Evolutionary conservation across 2,113 vertebrate genomes (phyloP).

Genomic region (Phylloscopus trochilus): DNA sequence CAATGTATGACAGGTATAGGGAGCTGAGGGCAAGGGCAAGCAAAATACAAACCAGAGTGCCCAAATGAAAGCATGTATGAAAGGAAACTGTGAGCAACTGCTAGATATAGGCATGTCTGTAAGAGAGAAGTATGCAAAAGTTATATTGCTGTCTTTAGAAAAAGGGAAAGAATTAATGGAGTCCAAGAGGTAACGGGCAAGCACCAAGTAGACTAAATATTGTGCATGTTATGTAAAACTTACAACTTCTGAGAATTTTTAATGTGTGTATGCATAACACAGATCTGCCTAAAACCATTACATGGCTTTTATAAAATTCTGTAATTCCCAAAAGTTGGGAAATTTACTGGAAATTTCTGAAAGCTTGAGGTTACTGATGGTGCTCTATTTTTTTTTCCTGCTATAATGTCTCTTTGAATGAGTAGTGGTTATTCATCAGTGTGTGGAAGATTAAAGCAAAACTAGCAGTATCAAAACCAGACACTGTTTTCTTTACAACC

Average conservation of each 20-base stretch:
- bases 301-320: not conserved
- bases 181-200: not conserved
- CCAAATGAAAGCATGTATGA: not conserved
- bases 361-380: not conserved
- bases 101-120: not conserved
- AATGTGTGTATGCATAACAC: not conserved
- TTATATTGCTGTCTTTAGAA: not conserved
- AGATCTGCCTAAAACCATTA: not conserved
- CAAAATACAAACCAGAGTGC: not conserved
- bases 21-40: not conserved
- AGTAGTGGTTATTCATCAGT: not conserved
- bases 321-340: not conserved
- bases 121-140: not conserved
- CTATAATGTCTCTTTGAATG: not conserved
- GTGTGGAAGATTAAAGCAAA: not conserved
- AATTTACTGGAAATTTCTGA: not conserved
- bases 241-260: not conserved
- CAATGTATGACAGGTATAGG: not conserved
- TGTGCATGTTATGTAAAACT: not conserved
- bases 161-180: not conserved
- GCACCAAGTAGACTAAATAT: not conserved
- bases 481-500: not conserved
- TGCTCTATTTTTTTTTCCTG: not conserved
- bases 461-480: not conserved
- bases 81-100: not conserved